Evolutionary conservation across 2,797 vertebrate species (phyloP), one percentile per base, ranked within the genome.

Genomic region (Enteromius treurensis): DNA sequence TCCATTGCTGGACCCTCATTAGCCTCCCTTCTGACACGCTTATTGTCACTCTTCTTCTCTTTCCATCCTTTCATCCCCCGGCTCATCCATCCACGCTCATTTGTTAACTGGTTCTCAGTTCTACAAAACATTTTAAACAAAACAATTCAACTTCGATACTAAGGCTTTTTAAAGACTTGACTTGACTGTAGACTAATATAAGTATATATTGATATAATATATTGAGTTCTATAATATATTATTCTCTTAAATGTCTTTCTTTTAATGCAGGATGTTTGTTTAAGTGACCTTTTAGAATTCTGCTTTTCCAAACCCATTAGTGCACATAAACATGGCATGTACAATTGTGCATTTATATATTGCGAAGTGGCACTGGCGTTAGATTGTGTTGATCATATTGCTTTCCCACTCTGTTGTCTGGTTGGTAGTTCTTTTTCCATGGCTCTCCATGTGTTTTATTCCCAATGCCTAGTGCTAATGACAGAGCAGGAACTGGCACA

Each of bases 1-100:
- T 89, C 85, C 90, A 90, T 77, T 89, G 45, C 74, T 82, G 81
- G 85, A 86, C 79, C 87, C 76, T 88, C 84, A 79, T 70, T 70
- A 85, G 75, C 79, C 86, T 85, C 77, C 83, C 55, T 29, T 37
- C 37, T 82, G 79, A 84, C 45, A 60, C 34, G 29, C 23, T 65
- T 23, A 51, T 64, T 77, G 62, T 40, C 69, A 13, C 37, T 73
- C 42, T 69, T 79, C 53, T 62, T 17, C 47, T 69, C n/a, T 83
- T 77, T 71, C 11, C 32, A 81, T 77, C 5, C 4, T 75, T 76
- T 17, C 23, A 23, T 70, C n/a, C 65, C 64, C 60, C 23, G 79
- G 83, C 67, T 75, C 77, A 70, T 76, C 32, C 67, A 32, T 67
- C 65, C 42, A 69, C 23, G 26, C 2, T 80, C 2, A 21, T 21